Conservation (phyloP, 2,113 vertebrate species). For the Ursus arctos region DNA sequence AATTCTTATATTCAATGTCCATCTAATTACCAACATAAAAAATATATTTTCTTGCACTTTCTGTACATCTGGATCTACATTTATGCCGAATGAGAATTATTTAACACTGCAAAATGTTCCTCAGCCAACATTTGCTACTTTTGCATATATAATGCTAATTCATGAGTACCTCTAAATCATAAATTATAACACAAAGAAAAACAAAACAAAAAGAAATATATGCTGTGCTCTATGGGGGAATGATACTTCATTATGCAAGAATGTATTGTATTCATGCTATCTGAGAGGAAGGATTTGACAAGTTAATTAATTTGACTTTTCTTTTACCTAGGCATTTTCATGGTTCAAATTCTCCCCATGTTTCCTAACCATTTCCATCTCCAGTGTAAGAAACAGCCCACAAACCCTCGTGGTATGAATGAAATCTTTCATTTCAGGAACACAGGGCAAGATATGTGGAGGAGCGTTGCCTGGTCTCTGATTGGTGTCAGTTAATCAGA, state of each 20-base stretch:
- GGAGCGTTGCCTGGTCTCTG: neutral
- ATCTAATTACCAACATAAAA: constrained; percentile 3
- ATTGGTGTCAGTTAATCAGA: neutral
- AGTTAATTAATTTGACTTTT: constrained; percentile 54
- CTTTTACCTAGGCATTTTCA: neutral
- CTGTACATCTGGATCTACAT: neutral
- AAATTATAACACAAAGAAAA: constrained; percentile 34
- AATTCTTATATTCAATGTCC: neutral
- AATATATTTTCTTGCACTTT: neutral
- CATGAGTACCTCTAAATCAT: neutral
- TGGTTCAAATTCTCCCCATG: neutral
- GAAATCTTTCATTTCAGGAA: neutral
- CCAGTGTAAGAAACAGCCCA: neutral
- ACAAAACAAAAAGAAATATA: neutral
- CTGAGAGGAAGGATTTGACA: constrained; percentile 29
- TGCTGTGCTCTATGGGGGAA: neutral
- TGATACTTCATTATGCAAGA: constrained; percentile 25
- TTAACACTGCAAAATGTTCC: neutral
- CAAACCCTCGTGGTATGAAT: neutral
- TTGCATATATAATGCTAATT: neutral
- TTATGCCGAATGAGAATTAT: constrained; percentile 1
- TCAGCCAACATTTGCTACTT: neutral
- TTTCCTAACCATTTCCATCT: neutral
- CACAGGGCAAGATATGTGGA: neutral
- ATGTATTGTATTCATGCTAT: neutral